Conservation (phyloP, 2,113 vertebrate genomes). For the Uria aalge region DNA sequence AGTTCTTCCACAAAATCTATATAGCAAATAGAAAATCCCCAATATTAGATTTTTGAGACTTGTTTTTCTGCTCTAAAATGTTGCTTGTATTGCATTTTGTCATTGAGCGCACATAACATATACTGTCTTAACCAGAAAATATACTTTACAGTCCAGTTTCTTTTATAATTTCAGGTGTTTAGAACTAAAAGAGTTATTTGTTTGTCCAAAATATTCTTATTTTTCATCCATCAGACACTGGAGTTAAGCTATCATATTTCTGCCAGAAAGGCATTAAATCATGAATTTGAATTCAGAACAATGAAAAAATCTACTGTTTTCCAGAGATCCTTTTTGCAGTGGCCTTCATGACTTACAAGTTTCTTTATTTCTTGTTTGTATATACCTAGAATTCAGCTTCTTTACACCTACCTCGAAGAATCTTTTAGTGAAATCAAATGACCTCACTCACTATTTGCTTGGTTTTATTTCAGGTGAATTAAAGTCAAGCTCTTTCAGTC, state of each 20-base stretch:
- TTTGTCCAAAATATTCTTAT: background rate
- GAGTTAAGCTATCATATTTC: background rate
- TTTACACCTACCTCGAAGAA: background rate
- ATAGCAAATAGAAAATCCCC: background rate
- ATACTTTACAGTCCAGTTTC: background rate
- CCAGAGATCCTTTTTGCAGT: background rate
- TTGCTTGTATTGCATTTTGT: background rate
- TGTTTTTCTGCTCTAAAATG: background rate
- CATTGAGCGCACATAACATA: too few relatives aligned
- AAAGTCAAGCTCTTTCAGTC: background rate
- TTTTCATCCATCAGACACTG: background rate
- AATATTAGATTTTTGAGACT: background rate
- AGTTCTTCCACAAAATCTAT: background rate
- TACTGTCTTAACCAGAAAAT: background rate
- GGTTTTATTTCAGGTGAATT: background rate
- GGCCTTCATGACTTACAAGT: background rate
- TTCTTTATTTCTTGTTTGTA: background rate
- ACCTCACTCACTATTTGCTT: background rate
- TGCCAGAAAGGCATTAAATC: background rate
- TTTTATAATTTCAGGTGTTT: background rate
- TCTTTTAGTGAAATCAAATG: background rate
- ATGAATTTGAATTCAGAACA: background rate
- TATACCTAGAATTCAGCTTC: background rate
- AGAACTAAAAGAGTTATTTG: background rate
- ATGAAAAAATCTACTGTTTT: background rate